Evolutionary conservation across 2,888 invertebrate genomes (phyloP).

Genomic region (Eristalinus sepulchralis): DNA sequence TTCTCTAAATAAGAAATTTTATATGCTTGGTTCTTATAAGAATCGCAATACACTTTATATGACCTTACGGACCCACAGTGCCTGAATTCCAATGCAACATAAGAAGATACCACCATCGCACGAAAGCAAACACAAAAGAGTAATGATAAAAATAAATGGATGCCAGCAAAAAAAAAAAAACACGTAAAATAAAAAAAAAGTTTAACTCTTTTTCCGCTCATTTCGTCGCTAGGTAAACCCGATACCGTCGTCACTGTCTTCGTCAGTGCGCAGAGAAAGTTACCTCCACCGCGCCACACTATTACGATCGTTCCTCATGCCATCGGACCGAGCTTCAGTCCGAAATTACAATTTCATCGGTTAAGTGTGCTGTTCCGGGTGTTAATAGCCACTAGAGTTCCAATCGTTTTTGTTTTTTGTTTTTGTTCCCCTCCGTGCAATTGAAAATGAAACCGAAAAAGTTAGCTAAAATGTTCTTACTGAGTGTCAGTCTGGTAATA

Average conservation of each 20-base stretch:
- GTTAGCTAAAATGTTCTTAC: constrained; percentile 36
- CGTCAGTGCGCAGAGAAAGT: constrained; percentile 54
- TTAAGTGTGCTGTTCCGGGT: constrained; percentile 60
- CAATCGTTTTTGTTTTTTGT: background rate
- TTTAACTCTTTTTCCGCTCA: constrained; percentile 46
- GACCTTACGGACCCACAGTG: constrained; percentile 31
- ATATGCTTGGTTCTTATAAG: background rate
- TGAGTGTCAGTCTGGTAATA: constrained; percentile 39
- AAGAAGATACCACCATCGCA: background rate
- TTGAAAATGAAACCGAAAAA: constrained; percentile 54
- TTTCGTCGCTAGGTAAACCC: constrained; percentile 20
- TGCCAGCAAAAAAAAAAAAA: constrained; percentile 15
- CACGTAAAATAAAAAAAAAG: constrained; percentile 10
- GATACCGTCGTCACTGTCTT: constrained; percentile 7
- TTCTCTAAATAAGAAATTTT: background rate
- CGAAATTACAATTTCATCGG: constrained; percentile 35
- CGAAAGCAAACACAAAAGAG: constrained; percentile 30
- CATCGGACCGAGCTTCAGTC: constrained; percentile 32
- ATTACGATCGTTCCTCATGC: constrained; percentile 44
- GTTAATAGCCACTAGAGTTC: constrained; percentile 18
- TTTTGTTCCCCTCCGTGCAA: constrained; percentile 7
- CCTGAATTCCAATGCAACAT: background rate
- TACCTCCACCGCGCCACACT: constrained; percentile 29
- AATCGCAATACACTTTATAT: too few species aligned
- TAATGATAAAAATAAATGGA: background rate